phyloP scores from a whole-genome alignment of 2,113 vertebrate genomes.

The Oophaga pumilio region DNA sequence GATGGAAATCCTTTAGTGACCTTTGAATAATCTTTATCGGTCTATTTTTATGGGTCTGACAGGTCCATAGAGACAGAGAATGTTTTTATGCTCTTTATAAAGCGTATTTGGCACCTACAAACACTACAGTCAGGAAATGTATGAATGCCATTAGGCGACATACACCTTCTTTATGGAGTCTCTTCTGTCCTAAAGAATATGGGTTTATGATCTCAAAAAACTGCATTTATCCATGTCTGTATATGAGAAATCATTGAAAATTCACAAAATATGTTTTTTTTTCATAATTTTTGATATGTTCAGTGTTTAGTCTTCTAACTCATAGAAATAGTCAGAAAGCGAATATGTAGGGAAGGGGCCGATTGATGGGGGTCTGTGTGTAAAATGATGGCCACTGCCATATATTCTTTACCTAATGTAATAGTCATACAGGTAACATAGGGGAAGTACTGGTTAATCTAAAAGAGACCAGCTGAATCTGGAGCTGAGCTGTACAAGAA shows the following conservation, averaged over 20 bases:
- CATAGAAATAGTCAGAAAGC: too few relatives aligned
- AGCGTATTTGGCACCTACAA: neutral
- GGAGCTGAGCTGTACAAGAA: too few relatives aligned
- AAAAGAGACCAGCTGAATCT: too few relatives aligned
- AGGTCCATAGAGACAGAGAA: neutral
- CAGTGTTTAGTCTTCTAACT: too few relatives aligned
- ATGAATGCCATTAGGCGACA: neutral
- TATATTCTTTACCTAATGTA: too few relatives aligned
- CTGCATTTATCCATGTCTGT: neutral
- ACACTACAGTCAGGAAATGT: neutral
- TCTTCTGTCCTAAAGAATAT: neutral
- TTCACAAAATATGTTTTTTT: neutral
- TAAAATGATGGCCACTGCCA: too few relatives aligned
- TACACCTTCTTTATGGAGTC: neutral
- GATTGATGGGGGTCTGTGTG: too few relatives aligned
- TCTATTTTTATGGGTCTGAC: neutral
- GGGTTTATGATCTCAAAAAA: neutral
- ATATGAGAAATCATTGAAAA: neutral
- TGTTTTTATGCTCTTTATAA: neutral
- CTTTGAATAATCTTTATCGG: neutral
- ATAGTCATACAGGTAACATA: too few relatives aligned
- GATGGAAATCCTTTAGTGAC: conserved; percentile 15
- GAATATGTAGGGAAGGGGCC: too few relatives aligned
- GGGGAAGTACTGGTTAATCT: too few relatives aligned
- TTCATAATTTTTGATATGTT: neutral